Base-by-base conservation (phyloP, 2,888 invertebrate genomes). In the Gonocerus acuteangulatus region DNA sequence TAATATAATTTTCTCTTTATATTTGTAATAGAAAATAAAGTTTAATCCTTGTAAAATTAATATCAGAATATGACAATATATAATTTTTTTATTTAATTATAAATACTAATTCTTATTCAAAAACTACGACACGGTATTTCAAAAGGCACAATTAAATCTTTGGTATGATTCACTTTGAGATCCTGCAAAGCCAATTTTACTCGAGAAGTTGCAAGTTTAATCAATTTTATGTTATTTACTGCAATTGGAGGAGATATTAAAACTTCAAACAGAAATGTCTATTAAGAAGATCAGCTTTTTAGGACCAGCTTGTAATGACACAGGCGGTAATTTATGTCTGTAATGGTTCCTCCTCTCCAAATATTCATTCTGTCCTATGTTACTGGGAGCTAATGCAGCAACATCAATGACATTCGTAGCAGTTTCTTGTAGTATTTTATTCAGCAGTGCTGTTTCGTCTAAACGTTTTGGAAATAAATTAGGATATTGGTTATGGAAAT, bases 401-500 rank as follows among this genome's bases (percentile, higher is more conserved):
- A 94, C 92, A 77, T 94, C 94, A 71, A 94, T 94, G 63, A 94
- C 91, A 76, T 92, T 91, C 63, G 92, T 54, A n/a, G 16, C 19
- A 42, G 9, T 16, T 36, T 16, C 18, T 71, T 91, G 89, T 57
- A 95, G 80, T 75, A 94, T 91, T 76, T 87, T 84, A 73, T 85
- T 90, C 51, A 94, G 80, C 1, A 91, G 92, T 70, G 89, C 91
- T 77, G 93, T 92, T 73, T 94, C 93, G 73, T 94, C 93, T 57
- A 86, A 85, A 75, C 88, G 90, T 72, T 88, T 84, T 9, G 85
- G 84, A 68, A 80, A 73, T 32, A 83, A 80, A 70, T 79, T 82
- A n/a, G 80, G 77, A 74, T 81, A 82, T 65, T 81, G 80, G 69
- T 77, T 79, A 68, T 81, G 77, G 69, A 80, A 78, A 73, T 83